phyloP scores from a whole-genome alignment of 1,140 invertebrate species.

The Bombus picipes region DNA sequence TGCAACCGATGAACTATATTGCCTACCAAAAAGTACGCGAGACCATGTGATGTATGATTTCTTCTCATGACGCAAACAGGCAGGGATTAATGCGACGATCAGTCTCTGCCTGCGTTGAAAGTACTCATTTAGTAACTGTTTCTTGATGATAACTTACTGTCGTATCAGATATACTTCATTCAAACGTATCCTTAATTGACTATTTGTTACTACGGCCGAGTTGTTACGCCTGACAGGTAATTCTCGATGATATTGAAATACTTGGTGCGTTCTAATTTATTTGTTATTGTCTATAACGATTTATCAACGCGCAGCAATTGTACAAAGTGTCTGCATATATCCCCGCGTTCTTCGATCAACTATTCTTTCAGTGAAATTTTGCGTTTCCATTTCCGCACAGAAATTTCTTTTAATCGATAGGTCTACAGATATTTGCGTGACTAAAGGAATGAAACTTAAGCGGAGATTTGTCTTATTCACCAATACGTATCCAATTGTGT shows the following conservation, averaged over 20 bases:
- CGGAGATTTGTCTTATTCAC: too few species aligned
- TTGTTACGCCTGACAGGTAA: background rate
- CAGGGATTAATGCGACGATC: slow-evolving; percentile 32
- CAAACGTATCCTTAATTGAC: slow-evolving; percentile 23
- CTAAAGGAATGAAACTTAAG: too few species aligned
- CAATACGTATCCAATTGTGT: too few species aligned
- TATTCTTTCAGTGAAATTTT: background rate
- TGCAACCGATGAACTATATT: background rate
- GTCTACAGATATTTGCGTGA: too few species aligned
- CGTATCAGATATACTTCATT: background rate
- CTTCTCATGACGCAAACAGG: slow-evolving; percentile 26
- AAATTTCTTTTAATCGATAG: background rate
- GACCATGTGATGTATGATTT: slow-evolving; percentile 9
- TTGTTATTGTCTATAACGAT: slow-evolving; percentile 14
- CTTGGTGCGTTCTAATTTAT: slow-evolving; percentile 9
- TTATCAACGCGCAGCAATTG: too few species aligned
- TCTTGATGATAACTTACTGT: slow-evolving; percentile 31
- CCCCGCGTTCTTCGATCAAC: background rate
- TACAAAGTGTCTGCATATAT: background rate
- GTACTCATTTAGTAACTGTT: slow-evolving; percentile 33
- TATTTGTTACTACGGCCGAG: background rate
- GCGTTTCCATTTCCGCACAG: background rate
- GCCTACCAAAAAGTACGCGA: background rate
- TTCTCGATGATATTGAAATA: background rate
- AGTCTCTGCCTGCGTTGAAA: slow-evolving; percentile 33